Base-by-base conservation (phyloP, 2,888 invertebrate genomes). In the Hanleya hanleyi region DNA sequence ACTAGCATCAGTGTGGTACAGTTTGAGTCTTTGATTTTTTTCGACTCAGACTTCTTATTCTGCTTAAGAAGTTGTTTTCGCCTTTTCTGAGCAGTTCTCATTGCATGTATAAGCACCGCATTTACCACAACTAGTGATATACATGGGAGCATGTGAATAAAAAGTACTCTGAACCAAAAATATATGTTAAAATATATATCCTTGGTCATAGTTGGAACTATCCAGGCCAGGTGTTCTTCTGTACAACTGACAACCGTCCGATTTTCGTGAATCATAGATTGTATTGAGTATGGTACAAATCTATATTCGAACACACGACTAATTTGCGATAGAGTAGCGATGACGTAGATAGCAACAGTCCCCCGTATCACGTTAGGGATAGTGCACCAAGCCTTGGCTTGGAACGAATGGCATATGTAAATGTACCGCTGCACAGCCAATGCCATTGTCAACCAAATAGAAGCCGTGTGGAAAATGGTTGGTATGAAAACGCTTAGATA, bases 381-480 rank as follows among this genome's bases (percentile, higher is more conserved):
- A 29, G 92, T 93, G 87, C 93, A 93, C 91, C 93, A 92, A n/a
- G 95, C 95, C 74, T 96, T 93, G 0, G 97, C 97, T 76, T 95
- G 93, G 0, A 96, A 94, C 0, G 97, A 96, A 90, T 97, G 97
- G 87, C 97, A 97, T 1, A 98, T 97, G 91, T 97, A 98, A 84
- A 98, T 96, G 92, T 97, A 98, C 82, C 97, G 93, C 91, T 98
- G 98, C 26, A 96, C 95, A 0, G 97, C 97, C 76, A 98, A 91
- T 0, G 96, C 95, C 80, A 97, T 92, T 0, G 97, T 97, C 83
- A 97, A 91, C 97, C 97, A 97, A 77, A 97, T 96, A 82, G 96
- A 96, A 4, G 97, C 96, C 4, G 97, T 97, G 91, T 97, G 97
- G 90, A 97, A 97, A 91, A 90, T 86, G 12, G 88, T 90, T 1